These are phyloP conservation scores for Chelonus formosanus DNA, from an alignment of 2,888 invertebrate species.

Conservation along the genomic window DNA sequence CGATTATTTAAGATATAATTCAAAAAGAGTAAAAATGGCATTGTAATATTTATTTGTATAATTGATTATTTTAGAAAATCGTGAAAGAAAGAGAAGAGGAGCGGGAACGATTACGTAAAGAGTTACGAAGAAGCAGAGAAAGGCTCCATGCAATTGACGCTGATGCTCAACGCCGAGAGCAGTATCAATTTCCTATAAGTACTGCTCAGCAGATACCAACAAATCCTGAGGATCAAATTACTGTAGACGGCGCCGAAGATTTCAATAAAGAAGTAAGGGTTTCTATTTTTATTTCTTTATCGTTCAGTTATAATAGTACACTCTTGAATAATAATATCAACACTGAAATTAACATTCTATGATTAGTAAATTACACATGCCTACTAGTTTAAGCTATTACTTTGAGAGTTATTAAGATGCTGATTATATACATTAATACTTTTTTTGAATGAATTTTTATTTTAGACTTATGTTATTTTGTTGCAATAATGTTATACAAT, in stretches of 20 bases:
- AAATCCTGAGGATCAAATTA: constrained; percentile 46
- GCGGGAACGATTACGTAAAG: constrained; percentile 75
- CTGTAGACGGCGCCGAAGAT: constrained; percentile 34
- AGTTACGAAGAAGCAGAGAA: constrained; percentile 77
- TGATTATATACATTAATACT: too few species aligned
- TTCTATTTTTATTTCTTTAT: not conserved
- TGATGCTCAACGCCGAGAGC: constrained; percentile 56
- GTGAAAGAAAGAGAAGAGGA: constrained; percentile 81
- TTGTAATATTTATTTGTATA: constrained; percentile 9
- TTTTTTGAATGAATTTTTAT: too few species aligned
- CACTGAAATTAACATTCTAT: too few species aligned
- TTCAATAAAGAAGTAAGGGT: constrained; percentile 41
- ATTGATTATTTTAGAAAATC: constrained; percentile 69
- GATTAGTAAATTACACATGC: too few species aligned
- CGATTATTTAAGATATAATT: not conserved
- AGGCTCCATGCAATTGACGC: constrained; percentile 71
- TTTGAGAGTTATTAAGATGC: too few species aligned
- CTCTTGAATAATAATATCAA: too few species aligned
- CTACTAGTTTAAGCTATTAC: too few species aligned
- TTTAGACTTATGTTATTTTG: too few species aligned
- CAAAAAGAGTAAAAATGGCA: not conserved
- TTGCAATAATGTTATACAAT: too few species aligned
- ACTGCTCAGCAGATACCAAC: constrained; percentile 50
- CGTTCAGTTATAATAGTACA: not conserved
- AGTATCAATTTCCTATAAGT: constrained; percentile 42